These are phyloP conservation scores for Gallinago media DNA, from an alignment of 2,113 vertebrate species.

Conservation along the genomic window DNA sequence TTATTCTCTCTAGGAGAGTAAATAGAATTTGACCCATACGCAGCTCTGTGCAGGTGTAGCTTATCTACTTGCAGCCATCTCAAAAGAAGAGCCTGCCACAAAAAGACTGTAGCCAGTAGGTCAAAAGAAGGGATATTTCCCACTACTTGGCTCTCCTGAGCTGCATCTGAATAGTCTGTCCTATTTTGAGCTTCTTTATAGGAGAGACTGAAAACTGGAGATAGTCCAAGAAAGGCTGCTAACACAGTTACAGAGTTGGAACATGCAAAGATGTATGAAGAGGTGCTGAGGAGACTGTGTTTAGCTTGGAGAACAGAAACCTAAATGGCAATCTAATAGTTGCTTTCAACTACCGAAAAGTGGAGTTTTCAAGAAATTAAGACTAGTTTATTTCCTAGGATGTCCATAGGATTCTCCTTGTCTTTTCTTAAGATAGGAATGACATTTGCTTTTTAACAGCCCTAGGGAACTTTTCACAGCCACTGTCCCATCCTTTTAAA, in stretches of 20 bases:
- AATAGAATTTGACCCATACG: background rate
- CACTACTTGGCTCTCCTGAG: background rate
- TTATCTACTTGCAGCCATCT: background rate
- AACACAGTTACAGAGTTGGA: background rate
- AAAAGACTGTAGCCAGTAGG: background rate
- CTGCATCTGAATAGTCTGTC: background rate
- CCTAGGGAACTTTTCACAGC: background rate
- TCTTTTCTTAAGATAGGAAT: background rate
- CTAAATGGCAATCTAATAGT: background rate
- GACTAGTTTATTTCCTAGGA: rapidly evolving
- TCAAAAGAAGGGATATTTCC: background rate
- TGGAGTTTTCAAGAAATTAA: background rate
- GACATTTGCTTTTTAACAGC: background rate
- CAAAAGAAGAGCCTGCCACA: background rate
- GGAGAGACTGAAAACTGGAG: background rate
- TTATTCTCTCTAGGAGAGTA: background rate
- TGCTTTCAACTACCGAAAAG: background rate
- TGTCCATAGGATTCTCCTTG: background rate
- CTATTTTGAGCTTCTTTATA: background rate
- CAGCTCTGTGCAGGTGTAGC: background rate
- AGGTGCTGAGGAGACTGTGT: background rate
- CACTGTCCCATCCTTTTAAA: background rate
- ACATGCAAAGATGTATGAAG: background rate
- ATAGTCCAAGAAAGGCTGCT: background rate
- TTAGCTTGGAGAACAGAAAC: background rate